Percentiles rank a stretch among this genome's conserved stretches.
These are phyloP conservation scores for Tetanocera ferruginea DNA, from an alignment of 2,888 invertebrate genomes.

Conservation along the genomic window DNA sequence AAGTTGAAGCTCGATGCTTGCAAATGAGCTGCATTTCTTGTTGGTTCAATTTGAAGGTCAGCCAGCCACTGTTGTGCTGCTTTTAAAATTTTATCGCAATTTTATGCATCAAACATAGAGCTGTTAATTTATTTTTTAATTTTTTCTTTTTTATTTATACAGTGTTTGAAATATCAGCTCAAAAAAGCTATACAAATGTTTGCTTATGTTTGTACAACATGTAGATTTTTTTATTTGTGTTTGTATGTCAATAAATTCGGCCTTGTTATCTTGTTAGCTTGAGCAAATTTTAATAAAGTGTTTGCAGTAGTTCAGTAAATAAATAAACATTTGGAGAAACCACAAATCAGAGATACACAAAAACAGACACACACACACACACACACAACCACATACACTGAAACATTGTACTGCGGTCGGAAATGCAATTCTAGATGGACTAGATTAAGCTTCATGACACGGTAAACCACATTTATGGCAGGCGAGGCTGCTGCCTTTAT, in stretches of 20 bases:
- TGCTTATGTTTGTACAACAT: not conserved
- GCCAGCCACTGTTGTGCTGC: too few species aligned
- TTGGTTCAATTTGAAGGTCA: constrained; percentile 12
- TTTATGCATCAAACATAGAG: not conserved
- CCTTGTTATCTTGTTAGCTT: constrained; percentile 28
- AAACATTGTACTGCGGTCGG: too few species aligned
- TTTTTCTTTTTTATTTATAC: not conserved
- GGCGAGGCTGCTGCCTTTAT: too few species aligned
- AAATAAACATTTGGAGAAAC: not conserved
- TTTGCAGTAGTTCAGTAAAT: constrained; percentile 9
- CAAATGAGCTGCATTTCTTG: not conserved
- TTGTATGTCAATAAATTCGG: constrained; percentile 9
- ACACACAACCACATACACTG: not conserved
- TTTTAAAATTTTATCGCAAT: not conserved
- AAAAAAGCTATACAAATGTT: not conserved
- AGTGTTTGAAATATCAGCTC: not conserved
- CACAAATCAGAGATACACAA: not conserved
- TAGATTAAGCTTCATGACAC: too few species aligned
- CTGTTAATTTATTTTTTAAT: not conserved
- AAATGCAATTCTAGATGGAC: too few species aligned
- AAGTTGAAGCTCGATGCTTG: not conserved
- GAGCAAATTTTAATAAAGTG: constrained; percentile 19
- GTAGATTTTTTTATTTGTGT: not conserved
- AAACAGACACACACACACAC: not conserved
- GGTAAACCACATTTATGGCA: too few species aligned